Evolutionary conservation across 2,113 vertebrate species (phyloP).

Genomic region (Prionailurus bengalensis): DNA sequence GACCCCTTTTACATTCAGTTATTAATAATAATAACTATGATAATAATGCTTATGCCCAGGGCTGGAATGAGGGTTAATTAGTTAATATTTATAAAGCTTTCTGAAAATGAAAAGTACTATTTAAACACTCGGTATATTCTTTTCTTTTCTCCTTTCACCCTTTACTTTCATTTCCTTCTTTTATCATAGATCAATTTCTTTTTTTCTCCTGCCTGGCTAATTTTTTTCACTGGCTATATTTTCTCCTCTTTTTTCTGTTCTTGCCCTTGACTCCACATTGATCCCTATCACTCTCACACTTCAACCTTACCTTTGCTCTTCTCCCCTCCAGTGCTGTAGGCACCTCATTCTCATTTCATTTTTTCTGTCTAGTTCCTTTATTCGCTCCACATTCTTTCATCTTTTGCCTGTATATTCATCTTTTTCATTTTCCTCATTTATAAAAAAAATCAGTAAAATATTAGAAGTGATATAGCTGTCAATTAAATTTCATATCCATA

Average conservation of each 20-base stretch:
- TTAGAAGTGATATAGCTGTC: neutral
- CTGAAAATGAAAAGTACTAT: slow-evolving; percentile 73
- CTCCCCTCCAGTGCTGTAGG: no score
- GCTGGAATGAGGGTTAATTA: slow-evolving; percentile 76
- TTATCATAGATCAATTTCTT: slow-evolving; percentile 62
- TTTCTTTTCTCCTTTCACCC: slow-evolving; percentile 51
- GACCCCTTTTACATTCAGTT: slow-evolving; percentile 73
- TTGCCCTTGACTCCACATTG: neutral
- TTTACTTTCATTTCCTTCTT: slow-evolving; percentile 61
- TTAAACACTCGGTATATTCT: slow-evolving; percentile 63
- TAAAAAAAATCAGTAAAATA: slow-evolving; percentile 16
- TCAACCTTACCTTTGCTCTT: neutral
- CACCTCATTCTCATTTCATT: neutral
- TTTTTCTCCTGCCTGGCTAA: neutral
- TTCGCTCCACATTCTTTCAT: neutral
- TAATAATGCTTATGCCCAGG: slow-evolving; percentile 71
- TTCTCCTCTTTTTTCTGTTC: neutral
- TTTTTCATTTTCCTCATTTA: slow-evolving; percentile 22
- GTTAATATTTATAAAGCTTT: slow-evolving; percentile 79
- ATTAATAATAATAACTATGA: slow-evolving; percentile 80
- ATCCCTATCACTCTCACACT: neutral
- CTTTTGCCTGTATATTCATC: neutral
- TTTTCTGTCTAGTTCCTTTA: slow-evolving; percentile 6
- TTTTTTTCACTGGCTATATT: neutral
- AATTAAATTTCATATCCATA: slow-evolving; percentile 25